Conservation (phyloP, 2,113 vertebrate species). For the Oreocharis arfaki region DNA sequence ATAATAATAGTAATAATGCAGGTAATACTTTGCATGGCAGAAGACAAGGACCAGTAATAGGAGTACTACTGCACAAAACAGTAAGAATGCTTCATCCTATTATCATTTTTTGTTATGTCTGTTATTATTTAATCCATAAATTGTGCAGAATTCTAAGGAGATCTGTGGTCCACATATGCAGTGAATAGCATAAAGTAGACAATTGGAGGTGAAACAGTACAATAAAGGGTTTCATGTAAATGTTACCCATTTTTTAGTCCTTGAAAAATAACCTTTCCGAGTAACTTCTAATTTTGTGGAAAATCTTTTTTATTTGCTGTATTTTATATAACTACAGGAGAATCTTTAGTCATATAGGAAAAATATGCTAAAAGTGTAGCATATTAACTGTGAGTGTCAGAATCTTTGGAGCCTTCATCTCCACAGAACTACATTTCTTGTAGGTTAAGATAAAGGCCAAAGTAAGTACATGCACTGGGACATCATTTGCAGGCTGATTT, state of each 20-base stretch:
- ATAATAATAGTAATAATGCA: background rate
- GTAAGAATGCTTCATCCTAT: background rate
- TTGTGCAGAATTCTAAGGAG: background rate
- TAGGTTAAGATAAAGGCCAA: background rate
- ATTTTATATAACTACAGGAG: background rate
- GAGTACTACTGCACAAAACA: background rate
- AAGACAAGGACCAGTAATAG: background rate
- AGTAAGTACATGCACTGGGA: background rate
- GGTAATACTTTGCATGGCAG: fast-evolving
- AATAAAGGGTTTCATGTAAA: background rate
- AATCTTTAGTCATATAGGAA: background rate
- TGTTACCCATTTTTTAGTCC: background rate
- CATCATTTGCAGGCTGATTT: background rate
- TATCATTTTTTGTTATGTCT: background rate
- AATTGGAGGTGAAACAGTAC: background rate
- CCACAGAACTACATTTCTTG: background rate
- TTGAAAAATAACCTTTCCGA: background rate
- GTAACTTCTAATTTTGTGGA: background rate
- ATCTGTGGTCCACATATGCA: background rate
- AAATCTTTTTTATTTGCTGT: background rate
- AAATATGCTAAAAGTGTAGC: background rate
- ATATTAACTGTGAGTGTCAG: background rate
- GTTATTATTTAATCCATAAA: background rate
- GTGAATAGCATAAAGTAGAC: background rate
- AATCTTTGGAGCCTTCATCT: background rate